Evolutionary conservation across 2,113 vertebrate genomes (phyloP).

Genomic region (Theristicus caerulescens): DNA sequence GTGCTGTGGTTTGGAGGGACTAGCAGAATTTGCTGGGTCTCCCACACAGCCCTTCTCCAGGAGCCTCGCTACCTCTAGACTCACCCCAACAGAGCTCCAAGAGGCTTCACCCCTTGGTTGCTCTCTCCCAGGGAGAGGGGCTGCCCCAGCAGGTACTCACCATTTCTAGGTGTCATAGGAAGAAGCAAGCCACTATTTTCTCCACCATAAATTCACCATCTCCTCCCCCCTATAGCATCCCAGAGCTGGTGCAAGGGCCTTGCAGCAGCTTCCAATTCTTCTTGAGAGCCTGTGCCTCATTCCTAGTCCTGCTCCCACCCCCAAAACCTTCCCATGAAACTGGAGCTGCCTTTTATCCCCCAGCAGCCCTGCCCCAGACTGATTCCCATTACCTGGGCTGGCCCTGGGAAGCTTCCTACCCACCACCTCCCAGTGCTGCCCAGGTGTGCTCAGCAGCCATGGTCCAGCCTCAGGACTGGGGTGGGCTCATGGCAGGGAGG

Average conservation of each 20-base stretch:
- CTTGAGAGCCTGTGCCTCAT: neutral
- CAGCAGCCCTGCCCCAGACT: neutral
- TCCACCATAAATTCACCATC: neutral
- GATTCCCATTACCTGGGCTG: neutral
- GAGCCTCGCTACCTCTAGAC: neutral
- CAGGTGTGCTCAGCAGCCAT: neutral
- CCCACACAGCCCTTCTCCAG: neutral
- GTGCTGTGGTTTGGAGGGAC: neutral
- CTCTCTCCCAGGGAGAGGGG: neutral
- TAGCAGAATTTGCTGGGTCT: neutral
- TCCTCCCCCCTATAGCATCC: neutral
- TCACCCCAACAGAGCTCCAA: neutral
- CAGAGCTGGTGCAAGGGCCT: neutral
- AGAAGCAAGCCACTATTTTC: neutral
- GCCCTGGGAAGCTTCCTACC: neutral
- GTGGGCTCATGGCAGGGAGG: rapidly evolving
- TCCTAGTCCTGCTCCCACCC: rapidly evolving
- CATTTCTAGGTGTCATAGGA: neutral
- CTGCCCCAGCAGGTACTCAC: neutral
- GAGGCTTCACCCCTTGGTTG: neutral
- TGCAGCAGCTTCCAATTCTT: neutral
- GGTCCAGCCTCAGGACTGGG: neutral
- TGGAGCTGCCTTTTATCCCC: neutral
- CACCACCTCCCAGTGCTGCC: neutral
- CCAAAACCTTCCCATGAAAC: rapidly evolving